Evolutionary conservation across 2,113 vertebrate genomes (phyloP), one percentile per base, ranked within the genome.

Genomic region (Petrocephalus zakoni): DNA sequence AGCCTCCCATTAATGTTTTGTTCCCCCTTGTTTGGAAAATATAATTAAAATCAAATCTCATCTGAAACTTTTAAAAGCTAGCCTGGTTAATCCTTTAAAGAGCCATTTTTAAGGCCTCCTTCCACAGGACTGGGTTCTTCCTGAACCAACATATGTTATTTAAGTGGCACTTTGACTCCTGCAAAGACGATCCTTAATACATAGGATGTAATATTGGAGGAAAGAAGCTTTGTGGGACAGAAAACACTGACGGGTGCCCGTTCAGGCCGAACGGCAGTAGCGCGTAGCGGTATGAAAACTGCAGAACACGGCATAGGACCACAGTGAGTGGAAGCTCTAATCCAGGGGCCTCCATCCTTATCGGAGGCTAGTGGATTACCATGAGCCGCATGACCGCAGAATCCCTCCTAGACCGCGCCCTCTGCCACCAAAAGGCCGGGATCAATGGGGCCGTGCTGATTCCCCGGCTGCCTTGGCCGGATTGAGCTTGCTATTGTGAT

Each of bases 281-380:
- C 89, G 91, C 91, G 4, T 92, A 90, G 91, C 89, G 89, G 87
- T 85, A 88, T 90, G 91, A 92, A 92, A 90, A 91, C 22, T 88
- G 90, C 75, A 89, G 56, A 88, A 92, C 90, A 92, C 89, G 53
- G 91, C 93, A 94, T 92, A 93, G 93, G 93, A 88, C 92, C 89
- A 91, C 92, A 93, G 94, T 94, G 95, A 95, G 93, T 93, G 93
- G 92, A 92, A 92, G 92, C 88, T 94, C 95, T 96, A 95, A 96
- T 95, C 95, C 95, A 94, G 92, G 90, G 93, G 91, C 95, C 94
- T 93, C 94, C 94, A 95, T 96, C 96, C 95, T 94, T 95, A 95
- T 96, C 95, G 94, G 95, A 94, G 92, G 94, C 94, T 93, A 96
- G 94, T 96, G 94, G 95, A 96, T 96, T 96, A 96, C 94, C 91